Conservation (phyloP, 2,113 vertebrate species). For the Ginglymostoma cirratum region DNA sequence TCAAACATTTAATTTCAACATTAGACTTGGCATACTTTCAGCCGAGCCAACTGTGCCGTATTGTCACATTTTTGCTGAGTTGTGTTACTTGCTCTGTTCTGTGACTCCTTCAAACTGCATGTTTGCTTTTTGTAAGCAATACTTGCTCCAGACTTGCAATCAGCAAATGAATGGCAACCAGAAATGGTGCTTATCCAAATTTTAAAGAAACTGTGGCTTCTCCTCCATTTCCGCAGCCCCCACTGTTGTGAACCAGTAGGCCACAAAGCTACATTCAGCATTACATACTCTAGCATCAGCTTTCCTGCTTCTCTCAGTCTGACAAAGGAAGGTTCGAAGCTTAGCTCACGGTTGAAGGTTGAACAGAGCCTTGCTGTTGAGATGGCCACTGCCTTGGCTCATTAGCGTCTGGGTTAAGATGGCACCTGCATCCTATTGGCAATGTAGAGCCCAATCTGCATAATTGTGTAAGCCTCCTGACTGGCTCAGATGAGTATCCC, state of each 20-base stretch:
- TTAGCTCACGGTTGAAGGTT: neutral
- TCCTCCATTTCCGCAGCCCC: neutral
- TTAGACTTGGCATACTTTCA: constrained; percentile 34
- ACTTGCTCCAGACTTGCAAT: neutral
- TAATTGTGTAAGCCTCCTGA: neutral
- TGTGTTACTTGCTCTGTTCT: neutral
- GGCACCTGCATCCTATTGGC: neutral
- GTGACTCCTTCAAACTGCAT: neutral
- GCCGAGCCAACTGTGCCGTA: constrained; percentile 33
- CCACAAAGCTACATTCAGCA: no score
- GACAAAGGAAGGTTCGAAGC: neutral
- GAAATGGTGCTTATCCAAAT: neutral
- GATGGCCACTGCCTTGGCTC: neutral
- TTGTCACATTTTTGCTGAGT: neutral
- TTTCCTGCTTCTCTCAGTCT: neutral
- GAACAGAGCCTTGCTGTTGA: neutral
- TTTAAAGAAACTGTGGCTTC: no score
- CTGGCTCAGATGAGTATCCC: neutral
- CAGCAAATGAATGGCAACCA: neutral
- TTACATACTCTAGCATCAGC: no score
- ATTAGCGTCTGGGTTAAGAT: neutral
- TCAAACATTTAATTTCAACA: constrained; percentile 37
- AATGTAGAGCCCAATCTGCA: neutral
- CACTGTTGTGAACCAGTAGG: neutral
- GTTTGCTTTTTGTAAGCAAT: neutral